Conservation (phyloP, 2,888 invertebrate genomes). For the Temnothorax rugatulus region DNA sequence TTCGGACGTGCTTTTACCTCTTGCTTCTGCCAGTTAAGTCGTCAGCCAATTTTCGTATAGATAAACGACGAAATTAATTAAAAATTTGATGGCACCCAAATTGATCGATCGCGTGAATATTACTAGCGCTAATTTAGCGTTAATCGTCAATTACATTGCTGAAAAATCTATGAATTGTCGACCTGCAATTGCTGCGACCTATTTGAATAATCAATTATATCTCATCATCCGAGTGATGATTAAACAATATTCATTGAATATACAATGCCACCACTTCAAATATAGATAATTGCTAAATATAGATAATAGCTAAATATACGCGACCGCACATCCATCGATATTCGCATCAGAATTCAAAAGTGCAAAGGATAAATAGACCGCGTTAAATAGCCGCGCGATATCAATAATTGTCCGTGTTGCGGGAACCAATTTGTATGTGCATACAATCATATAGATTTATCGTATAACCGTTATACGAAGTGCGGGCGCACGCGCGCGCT, state of each 20-base stretch:
- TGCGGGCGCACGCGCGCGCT: neutral
- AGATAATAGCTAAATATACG: constrained; percentile 33
- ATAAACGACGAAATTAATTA: neutral
- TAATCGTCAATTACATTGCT: neutral
- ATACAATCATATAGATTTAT: constrained; percentile 29
- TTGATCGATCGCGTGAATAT: constrained; percentile 13
- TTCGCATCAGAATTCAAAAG: constrained; percentile 32
- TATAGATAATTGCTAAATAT: constrained; percentile 44
- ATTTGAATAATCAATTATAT: constrained; percentile 45
- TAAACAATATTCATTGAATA: constrained; percentile 44
- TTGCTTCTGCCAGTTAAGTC: neutral
- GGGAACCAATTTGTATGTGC: constrained; percentile 25
- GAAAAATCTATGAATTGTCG: constrained; percentile 5
- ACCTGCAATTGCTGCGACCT: neutral
- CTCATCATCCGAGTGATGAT: constrained; percentile 28
- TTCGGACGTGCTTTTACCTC: neutral
- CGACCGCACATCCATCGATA: constrained; percentile 32
- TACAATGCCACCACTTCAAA: constrained; percentile 3
- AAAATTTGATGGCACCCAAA: neutral
- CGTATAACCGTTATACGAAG: neutral
- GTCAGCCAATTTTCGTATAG: neutral
- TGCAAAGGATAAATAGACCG: constrained; percentile 27
- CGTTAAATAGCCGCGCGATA: constrained; percentile 16
- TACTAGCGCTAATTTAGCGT: constrained; percentile 15
- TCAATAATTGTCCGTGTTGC: constrained; percentile 20